Evolutionary conservation across 1,140 invertebrate genomes (phyloP).

Genomic region (Conus ventricosus): DNA sequence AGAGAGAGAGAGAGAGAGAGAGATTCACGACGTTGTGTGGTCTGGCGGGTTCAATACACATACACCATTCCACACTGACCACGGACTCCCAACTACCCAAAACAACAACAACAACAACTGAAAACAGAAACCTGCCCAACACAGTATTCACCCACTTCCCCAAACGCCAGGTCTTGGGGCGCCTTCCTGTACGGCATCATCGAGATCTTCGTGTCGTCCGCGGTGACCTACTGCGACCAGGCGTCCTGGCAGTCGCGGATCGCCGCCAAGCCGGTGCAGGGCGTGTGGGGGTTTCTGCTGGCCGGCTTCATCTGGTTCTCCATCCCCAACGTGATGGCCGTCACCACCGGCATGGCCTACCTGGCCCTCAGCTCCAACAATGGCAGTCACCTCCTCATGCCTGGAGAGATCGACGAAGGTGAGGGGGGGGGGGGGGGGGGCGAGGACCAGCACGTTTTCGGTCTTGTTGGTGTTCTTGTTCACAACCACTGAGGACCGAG

Average conservation of each 20-base stretch:
- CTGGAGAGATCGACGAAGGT: conserved; percentile 69
- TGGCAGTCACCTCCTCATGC: conserved; percentile 58
- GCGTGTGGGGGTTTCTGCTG: conserved; percentile 71
- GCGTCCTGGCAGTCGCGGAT: conserved; percentile 71
- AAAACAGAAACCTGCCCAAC: no score
- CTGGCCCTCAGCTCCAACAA: conserved; percentile 62
- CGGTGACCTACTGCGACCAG: conserved; percentile 74
- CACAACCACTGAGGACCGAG: not conserved
- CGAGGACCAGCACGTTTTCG: not conserved
- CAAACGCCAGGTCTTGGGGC: conserved; percentile 52
- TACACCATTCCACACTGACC: no score
- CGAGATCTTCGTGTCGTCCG: conserved; percentile 71
- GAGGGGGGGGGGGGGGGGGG: not conserved
- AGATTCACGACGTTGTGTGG: no score
- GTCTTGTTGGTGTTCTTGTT: not conserved
- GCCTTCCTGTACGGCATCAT: conserved; percentile 73
- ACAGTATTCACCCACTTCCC: no score
- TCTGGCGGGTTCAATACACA: no score
- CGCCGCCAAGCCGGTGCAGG: conserved; percentile 68
- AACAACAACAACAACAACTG: no score
- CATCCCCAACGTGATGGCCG: conserved; percentile 72
- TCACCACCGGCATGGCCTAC: conserved; percentile 72
- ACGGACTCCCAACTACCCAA: no score
- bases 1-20: no score
- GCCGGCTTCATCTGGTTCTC: conserved; percentile 74